phyloP scores from a whole-genome alignment of 2,888 invertebrate species.

The Sacculina carcini region DNA sequence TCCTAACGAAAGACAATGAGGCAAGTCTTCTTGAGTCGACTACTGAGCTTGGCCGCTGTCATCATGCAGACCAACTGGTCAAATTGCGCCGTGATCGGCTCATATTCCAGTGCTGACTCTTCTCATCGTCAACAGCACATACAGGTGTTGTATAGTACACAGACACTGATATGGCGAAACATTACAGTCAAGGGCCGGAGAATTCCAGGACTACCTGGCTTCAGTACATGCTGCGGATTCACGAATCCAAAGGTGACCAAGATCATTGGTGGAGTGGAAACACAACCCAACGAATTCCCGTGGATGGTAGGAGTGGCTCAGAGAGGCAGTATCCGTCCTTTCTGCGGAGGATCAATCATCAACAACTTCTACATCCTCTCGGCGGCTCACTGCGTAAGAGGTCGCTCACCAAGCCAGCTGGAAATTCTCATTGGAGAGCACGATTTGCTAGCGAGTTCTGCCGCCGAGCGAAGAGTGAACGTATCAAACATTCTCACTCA shows the following conservation, averaged over 20 bases:
- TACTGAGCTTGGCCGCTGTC: too few relatives aligned
- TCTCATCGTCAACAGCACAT: too few relatives aligned
- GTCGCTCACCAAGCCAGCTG: background rate
- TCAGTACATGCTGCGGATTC: background rate
- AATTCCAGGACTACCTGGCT: background rate
- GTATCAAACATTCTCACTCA: background rate
- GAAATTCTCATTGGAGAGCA: background rate
- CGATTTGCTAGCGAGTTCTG: background rate
- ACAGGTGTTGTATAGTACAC: too few relatives aligned
- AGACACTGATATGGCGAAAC: too few relatives aligned
- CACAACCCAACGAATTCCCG: background rate
- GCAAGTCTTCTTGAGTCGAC: too few relatives aligned
- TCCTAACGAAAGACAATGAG: too few relatives aligned
- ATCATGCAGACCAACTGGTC: too few relatives aligned
- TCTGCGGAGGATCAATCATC: background rate
- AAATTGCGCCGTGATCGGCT: too few relatives aligned
- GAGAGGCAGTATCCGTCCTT: background rate
- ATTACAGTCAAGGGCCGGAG: background rate
- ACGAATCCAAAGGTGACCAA: background rate
- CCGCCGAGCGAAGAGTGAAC: background rate
- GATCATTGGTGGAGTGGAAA: background rate
- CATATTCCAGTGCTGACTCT: too few relatives aligned
- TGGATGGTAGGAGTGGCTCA: background rate
- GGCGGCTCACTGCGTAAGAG: background rate
- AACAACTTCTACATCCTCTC: background rate